Evolutionary conservation across 1,140 invertebrate genomes (phyloP).

Genomic region (Bradysia coprophila): DNA sequence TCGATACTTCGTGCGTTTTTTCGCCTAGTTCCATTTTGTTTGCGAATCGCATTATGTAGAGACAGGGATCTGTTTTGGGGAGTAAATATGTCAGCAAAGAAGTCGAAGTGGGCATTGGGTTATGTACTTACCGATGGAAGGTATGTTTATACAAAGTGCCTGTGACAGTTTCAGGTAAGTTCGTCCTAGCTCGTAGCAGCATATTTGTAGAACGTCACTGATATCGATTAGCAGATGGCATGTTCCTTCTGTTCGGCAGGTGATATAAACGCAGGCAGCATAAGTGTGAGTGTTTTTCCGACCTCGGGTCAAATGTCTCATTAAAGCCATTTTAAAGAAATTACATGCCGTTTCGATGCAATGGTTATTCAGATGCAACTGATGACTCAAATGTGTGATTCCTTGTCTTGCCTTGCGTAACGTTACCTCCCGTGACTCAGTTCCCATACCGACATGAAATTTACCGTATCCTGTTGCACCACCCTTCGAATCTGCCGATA

Average conservation of each 20-base stretch:
- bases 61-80: conserved; percentile 64
- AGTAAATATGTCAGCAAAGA: too few relatives aligned
- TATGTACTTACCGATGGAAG: conserved; percentile 62
- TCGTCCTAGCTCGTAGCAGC: conserved; percentile 86
- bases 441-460: conserved; percentile 61
- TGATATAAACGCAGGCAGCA: conserved; percentile 95
- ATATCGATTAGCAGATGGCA: conserved; percentile 95
- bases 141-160: conserved; percentile 82
- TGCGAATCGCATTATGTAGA: conserved; percentile 91
- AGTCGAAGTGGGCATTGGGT: conserved; percentile 7
- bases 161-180: conserved; percentile 80
- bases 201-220: conserved; percentile 89
- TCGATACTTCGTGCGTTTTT: conserved; percentile 86
- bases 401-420: conserved; percentile 69
- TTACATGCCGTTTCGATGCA: conserved; percentile 85
- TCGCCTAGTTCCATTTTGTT: conserved; percentile 80
- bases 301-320: conserved; percentile 72
- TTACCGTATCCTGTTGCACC: conserved; percentile 48
- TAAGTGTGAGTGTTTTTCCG: conserved; percentile 80
- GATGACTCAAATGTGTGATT: conserved; percentile 58
- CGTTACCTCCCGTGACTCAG: conserved; percentile 81
- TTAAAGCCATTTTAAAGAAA: conserved; percentile 94
- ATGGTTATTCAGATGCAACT: conserved; percentile 70
- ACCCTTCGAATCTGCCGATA: conserved; percentile 71
- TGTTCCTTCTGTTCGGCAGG: conserved; percentile 84